These are phyloP conservation scores for Tachuris rubrigastra DNA, from an alignment of 2,113 vertebrate genomes.

Conservation along the genomic window DNA sequence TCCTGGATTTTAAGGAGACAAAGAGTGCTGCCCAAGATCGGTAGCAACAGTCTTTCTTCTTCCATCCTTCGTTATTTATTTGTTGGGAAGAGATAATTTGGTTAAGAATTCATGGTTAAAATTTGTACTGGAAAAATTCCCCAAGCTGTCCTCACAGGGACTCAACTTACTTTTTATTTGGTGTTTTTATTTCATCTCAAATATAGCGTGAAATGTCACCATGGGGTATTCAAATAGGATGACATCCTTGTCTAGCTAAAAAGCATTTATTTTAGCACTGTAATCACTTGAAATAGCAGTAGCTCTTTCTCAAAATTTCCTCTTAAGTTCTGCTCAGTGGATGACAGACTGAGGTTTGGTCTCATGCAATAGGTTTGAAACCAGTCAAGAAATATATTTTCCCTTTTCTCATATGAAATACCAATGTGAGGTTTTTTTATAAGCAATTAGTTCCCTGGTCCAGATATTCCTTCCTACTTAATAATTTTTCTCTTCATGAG, in stretches of 20 bases:
- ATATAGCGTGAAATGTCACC: slow-evolving; percentile 75
- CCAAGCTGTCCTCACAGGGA: slow-evolving; percentile 60
- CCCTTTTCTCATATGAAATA: neutral
- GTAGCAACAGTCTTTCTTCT: too few relatives aligned
- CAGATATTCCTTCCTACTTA: slow-evolving; percentile 30
- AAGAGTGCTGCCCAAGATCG: neutral
- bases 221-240: slow-evolving; percentile 59
- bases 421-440: neutral
- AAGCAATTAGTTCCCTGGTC: slow-evolving; percentile 22
- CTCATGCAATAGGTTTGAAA: slow-evolving; percentile 60
- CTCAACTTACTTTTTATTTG: slow-evolving; percentile 66
- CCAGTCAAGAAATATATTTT: slow-evolving; percentile 17
- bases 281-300: slow-evolving; percentile 62
- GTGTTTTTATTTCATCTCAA: slow-evolving; percentile 82
- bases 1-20: neutral
- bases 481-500: neutral
- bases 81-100: neutral
- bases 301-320: slow-evolving; percentile 60
- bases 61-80: neutral
- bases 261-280: slow-evolving; percentile 48
- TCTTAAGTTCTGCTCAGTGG: slow-evolving; percentile 35
- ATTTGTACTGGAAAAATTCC: slow-evolving; percentile 67
- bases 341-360: slow-evolving; percentile 54
- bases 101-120: slow-evolving; percentile 63
- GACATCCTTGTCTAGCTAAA: slow-evolving; percentile 54